Conservation (phyloP, 2,888 invertebrate genomes). For the Drosophila pegasa region DNA sequence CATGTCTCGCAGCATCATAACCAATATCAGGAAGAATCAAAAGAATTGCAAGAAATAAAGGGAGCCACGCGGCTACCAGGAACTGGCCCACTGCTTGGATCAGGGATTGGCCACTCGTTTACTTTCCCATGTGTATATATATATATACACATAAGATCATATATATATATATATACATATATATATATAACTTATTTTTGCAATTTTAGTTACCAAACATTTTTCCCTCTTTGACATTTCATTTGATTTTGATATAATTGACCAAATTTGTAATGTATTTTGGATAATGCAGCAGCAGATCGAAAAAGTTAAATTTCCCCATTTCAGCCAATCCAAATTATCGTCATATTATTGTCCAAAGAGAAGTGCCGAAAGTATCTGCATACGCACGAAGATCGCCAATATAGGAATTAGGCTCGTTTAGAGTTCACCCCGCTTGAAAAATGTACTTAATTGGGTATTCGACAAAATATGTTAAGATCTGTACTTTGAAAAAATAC, state of each 20-base stretch:
- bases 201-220: background rate
- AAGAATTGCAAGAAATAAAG: slow-evolving; percentile 50
- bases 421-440: background rate
- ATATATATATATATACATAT: background rate
- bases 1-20: slow-evolving; percentile 18
- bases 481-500: too few species aligned
- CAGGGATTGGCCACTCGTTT: slow-evolving; percentile 2
- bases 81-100: slow-evolving; percentile 10
- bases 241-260: slow-evolving; percentile 15
- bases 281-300: slow-evolving; percentile 11
- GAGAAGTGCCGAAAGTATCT: background rate
- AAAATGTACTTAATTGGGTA: too few species aligned
- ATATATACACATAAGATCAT: background rate
- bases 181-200: background rate
- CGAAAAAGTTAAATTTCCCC: background rate
- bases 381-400: too few species aligned
- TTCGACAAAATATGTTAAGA: too few species aligned
- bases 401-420: too few species aligned
- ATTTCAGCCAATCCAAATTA: slow-evolving; percentile 3
- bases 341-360: background rate
- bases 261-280: slow-evolving; percentile 22
- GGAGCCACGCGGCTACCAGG: background rate
- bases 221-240: slow-evolving; percentile 7
- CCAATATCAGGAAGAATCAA: slow-evolving; percentile 46
- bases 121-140: background rate